Evolutionary conservation across 2,797 vertebrate species (phyloP), one percentile per base, ranked within the genome.

Genomic region (Serranus cabrilla): DNA sequence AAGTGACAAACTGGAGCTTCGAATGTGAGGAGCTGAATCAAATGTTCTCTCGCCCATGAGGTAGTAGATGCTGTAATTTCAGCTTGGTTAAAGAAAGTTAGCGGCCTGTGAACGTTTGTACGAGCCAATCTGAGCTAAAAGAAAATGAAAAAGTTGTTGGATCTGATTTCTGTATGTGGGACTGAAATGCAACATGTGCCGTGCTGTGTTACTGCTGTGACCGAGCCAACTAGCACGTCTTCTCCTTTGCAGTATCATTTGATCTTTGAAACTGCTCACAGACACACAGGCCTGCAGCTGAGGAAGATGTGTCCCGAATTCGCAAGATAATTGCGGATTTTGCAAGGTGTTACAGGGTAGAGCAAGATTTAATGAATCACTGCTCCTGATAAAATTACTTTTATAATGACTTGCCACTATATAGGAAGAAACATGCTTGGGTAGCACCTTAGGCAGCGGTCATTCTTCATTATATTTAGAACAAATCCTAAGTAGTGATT

Each of bases 241-340:
- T n/a, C n/a, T n/a, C n/a, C n/a, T 51, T 43, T 59, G 49, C 20
- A 18, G 14, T 51, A 21, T 70, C 37, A 50, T 71, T 78, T 71
- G 17, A 49, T 52, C 47, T 78, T 57, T 70, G 43, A 74, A 63
- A 56, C 59, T 1, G 25, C 70, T 58, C 27, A 54, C 45, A 70
- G 77, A 71, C 73, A 20, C 4, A 39, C 47, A 56, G 52, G 16
- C 49, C 11, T 34, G 18, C 23, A 3, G 39, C 9, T 0, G 25
- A 50, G 34, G 17, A 52, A 59, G 74, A 68, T 57, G 50, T 40
- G 43, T 74, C 57, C 49, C 64, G 57, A 76, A 74, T 68, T 76
- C 25, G 20, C 40, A 42, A 50, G 68, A 66, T 78, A 78, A 85
- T 78, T 71, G 45, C 54, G 37, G 72, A 74, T 78, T 82, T 68